Percentiles rank a stretch among this genome's conserved stretches.
These are phyloP conservation scores for Drosophila asahinai DNA, from an alignment of 1,140 invertebrate species.

Conservation along the genomic window DNA sequence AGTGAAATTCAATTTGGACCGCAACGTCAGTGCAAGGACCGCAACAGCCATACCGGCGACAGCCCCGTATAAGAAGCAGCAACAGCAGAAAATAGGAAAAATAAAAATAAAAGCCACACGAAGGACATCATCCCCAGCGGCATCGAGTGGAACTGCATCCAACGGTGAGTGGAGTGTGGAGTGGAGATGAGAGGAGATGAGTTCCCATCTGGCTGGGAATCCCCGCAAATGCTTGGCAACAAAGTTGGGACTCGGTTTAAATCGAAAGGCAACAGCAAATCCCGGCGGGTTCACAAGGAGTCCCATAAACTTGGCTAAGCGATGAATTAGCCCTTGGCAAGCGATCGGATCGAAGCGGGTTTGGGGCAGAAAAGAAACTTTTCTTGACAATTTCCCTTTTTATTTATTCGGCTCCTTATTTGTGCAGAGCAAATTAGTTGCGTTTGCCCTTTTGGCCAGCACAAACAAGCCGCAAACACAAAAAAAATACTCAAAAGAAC, in stretches of 20 bases:
- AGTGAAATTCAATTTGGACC: constrained; percentile 77
- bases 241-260: constrained; percentile 8
- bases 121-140: constrained; percentile 24
- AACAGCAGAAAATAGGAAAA: constrained; percentile 47
- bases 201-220: constrained; percentile 17
- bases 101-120: constrained; percentile 55
- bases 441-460: constrained; percentile 62
- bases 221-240: constrained; percentile 13
- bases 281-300: constrained; percentile 2
- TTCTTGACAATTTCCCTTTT: constrained; percentile 30
- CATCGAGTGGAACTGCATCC: constrained; percentile 15
- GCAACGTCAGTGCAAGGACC: constrained; percentile 58
- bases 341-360: constrained; percentile 27
- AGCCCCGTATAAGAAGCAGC: constrained; percentile 14
- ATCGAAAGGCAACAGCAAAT: constrained; percentile 4
- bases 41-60: constrained; percentile 32
- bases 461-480: constrained; percentile 55
- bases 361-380: constrained; percentile 11
- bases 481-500: constrained; percentile 26
- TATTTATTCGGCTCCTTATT: constrained; percentile 49
- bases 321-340: constrained; percentile 37
- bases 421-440: constrained; percentile 62
- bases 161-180: constrained; percentile 22
- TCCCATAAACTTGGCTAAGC: constrained; percentile 24
- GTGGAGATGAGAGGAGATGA: background rate